Evolutionary conservation across 2,888 invertebrate species (phyloP), one percentile per base, ranked within the genome.

Genomic region (Limnephilus rhombicus): DNA sequence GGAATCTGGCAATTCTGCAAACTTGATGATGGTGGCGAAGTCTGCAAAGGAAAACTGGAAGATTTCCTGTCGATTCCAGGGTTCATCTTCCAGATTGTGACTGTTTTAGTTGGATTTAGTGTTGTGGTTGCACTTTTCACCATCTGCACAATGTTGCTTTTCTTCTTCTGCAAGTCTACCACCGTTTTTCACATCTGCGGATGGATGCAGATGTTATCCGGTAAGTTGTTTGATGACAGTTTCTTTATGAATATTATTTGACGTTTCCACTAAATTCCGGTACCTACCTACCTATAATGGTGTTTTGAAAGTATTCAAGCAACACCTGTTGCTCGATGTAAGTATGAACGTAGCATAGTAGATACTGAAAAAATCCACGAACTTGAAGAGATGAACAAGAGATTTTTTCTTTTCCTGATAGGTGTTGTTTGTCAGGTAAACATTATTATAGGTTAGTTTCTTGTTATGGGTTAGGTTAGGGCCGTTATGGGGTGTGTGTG

Each of bases 121-220:
- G 98, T 98, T 83, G 96, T 98, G 90, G 96, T 99, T 94, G 98
- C 99, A 93, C 96, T 99, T 94, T 96, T 99, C 94, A 98, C 98
- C 91, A 98, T 99, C 94, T 97, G 98, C 95, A 98, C 98, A 94
- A 98, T 99, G 97, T 96, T 99, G 94, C 97, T 99, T 94, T 99
- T 99, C 96, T 98, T 99, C 96, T 99, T 99, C 95, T 98, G 99
- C 95, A 98, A 98, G 95, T 98, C 99, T 24, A 98, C 98, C 87
- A 98, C 98, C 90, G 99, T 99, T 90, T 99, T 98, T 95, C 98
- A 98, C 95, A 97, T 99, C 93, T 99, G 99, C 95, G 99, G 98
- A 87, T 99, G 99, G 98, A 97, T 99, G 96, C 99, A 99, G 95
- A 96, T 99, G n/a, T 96, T 99, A 94, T 99, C 99, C 95, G 99